Conservation (phyloP, 2,113 vertebrate species). For the Phycodurus eques region DNA sequence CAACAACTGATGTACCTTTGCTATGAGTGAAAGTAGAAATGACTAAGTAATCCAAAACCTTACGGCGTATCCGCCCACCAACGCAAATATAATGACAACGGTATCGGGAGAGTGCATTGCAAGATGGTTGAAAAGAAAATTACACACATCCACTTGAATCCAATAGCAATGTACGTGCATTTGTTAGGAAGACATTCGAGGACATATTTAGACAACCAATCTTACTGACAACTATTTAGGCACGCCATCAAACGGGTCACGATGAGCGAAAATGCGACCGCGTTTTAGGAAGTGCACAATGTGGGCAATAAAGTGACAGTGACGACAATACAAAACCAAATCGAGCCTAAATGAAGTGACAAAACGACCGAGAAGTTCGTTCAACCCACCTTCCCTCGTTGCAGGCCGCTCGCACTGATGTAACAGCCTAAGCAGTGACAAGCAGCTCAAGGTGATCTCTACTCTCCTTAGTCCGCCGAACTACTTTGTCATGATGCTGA, state of each 20-base stretch:
- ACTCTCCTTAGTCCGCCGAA: conserved; percentile 37
- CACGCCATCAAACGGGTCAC: neutral
- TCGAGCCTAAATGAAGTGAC: neutral
- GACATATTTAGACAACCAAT: neutral
- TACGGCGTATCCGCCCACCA: neutral
- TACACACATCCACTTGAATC: neutral
- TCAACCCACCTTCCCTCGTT: conserved; percentile 51
- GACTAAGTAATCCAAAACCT: neutral
- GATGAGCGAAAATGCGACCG: neutral
- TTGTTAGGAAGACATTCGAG: neutral
- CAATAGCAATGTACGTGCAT: neutral
- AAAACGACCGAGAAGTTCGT: neutral
- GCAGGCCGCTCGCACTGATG: conserved; percentile 18
- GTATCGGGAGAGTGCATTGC: neutral
- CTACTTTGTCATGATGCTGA: conserved; percentile 67
- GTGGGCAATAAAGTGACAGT: neutral
- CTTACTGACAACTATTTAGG: neutral
- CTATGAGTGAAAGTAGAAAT: neutral
- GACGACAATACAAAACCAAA: no score
- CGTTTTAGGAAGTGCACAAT: neutral
- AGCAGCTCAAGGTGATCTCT: conserved; percentile 69
- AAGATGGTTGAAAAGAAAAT: conserved; percentile 10
- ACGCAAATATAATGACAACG: neutral
- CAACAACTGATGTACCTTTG: neutral
- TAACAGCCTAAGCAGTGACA: conserved; percentile 17